Base-by-base conservation (phyloP, 2,888 invertebrate species). In the Phaonia tiefii region DNA sequence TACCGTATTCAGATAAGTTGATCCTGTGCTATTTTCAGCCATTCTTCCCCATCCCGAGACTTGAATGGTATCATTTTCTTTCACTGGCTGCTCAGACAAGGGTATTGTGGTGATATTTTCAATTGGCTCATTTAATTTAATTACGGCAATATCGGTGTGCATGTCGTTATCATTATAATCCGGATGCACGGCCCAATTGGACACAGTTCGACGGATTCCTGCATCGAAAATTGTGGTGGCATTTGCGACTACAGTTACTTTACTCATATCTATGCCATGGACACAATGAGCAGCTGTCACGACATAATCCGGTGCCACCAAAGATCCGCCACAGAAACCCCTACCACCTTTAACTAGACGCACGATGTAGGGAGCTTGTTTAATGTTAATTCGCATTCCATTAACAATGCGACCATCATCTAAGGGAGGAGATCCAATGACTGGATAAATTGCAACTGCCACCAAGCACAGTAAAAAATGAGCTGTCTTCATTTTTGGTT, bases 211-310 rank as follows among this genome's bases (percentile, higher is more conserved):
- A 0, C 80, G 63, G 4, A 85, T 85, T 2, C 85, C 88, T 0
- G 63, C 49, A 7, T 86, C 86, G 25, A 73, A 80, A 1, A 88
- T 67, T 0, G 67, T 63, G 2, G 86, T 86, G 15, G 82, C 85
- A 1, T 88, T 88, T 8, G 84, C 87, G 15, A 86, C 85, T 1
- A 89, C 85, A 17, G 74, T 74, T 0, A 89, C 31, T 0, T 82
- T 66, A 10, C 67, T 37, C 1, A 85, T 82, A 0, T 79, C 31
- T 3, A 84, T 69, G 1, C 86, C 86, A 25, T 84, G 83, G 0
- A 88, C 83, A 49, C 89, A 89, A 58, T 89, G 89, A 0, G 88
- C 89, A 1, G 89, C 89, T 0, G 89, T 89, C 0, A 89, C 75
- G 46, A 89, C 87, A 75, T 88, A 87, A 0, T 74, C 85, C 1